These are phyloP conservation scores for Pluvialis apricaria DNA, from an alignment of 2,113 vertebrate species.

Conservation along the genomic window DNA sequence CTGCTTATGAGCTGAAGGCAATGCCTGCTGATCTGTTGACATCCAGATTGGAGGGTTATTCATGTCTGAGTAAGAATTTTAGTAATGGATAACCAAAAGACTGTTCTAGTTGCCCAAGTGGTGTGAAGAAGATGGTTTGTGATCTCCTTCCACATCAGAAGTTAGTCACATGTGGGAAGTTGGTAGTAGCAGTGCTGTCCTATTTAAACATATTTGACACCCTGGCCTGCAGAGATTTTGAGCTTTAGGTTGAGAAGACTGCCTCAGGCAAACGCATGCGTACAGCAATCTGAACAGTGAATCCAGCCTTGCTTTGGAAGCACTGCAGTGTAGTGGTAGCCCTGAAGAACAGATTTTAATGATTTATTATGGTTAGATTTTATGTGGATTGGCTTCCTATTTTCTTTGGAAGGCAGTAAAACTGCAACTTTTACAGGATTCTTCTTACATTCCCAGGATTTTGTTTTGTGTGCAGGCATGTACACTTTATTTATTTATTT, in stretches of 20 bases:
- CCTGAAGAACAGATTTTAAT: neutral
- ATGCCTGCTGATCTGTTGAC: slow-evolving; percentile 41
- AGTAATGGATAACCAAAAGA: neutral
- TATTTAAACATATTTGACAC: neutral
- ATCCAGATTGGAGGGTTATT: slow-evolving; percentile 8
- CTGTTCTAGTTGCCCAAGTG: neutral
- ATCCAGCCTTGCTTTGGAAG: neutral
- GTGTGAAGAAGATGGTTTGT: neutral
- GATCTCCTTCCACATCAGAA: neutral
- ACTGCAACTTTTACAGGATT: neutral
- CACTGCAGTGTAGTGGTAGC: neutral
- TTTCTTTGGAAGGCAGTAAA: slow-evolving; percentile 28
- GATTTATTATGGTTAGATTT: slow-evolving; percentile 10
- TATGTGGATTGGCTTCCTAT: slow-evolving; percentile 26
- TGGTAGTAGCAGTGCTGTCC: neutral
- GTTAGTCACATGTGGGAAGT: neutral
- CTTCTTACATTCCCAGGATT: neutral
- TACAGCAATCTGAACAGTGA: neutral
- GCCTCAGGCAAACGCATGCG: neutral
- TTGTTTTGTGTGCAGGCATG: neutral
- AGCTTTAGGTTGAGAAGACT: neutral
- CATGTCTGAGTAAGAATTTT: neutral
- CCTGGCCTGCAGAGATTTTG: neutral
- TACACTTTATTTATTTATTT: neutral
- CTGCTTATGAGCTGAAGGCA: slow-evolving; percentile 37